These are phyloP conservation scores for Zosterops lateralis DNA, from an alignment of 2,113 vertebrate genomes.

Conservation along the genomic window DNA sequence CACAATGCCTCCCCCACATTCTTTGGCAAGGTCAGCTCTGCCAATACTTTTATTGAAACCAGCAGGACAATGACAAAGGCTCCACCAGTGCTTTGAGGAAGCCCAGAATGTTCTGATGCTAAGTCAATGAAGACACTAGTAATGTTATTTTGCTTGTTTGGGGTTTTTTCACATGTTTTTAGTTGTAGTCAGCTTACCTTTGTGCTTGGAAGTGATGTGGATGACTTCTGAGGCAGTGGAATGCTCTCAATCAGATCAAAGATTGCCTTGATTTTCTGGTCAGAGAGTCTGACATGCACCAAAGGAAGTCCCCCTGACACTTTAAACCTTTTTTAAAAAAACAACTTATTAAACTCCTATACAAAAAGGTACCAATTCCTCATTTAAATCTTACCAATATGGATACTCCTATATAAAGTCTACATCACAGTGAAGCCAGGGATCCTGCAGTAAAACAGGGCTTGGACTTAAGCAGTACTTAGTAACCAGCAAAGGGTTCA, in stretches of 20 bases:
- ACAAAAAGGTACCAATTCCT: not conserved
- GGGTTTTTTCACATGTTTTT: not conserved
- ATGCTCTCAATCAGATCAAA: conserved; percentile 85
- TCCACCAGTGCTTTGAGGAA: not conserved
- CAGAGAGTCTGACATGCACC: conserved; percentile 88
- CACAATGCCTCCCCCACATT: not conserved
- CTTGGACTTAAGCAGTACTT: not conserved
- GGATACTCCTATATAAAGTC: not conserved
- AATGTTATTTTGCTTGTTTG: not conserved
- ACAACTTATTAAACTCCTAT: not conserved
- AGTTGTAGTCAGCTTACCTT: conserved; percentile 71
- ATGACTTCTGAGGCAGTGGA: conserved; percentile 78
- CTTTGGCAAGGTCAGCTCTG: not conserved
- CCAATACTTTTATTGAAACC: not conserved
- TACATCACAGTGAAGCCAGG: not conserved
- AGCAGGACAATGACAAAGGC: not conserved
- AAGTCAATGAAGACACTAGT: not conserved
- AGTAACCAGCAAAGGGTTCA: not conserved
- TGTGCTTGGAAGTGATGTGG: conserved; percentile 60
- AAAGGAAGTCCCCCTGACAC: conserved; percentile 90
- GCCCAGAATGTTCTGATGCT: not conserved
- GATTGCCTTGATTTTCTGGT: conserved; percentile 86
- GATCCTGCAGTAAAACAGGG: not conserved
- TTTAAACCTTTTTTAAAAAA: conserved; percentile 82
- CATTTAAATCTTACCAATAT: not conserved